These are phyloP conservation scores for Amorpha juglandis DNA, from an alignment of 2,888 invertebrate species.

Conservation along the genomic window DNA sequence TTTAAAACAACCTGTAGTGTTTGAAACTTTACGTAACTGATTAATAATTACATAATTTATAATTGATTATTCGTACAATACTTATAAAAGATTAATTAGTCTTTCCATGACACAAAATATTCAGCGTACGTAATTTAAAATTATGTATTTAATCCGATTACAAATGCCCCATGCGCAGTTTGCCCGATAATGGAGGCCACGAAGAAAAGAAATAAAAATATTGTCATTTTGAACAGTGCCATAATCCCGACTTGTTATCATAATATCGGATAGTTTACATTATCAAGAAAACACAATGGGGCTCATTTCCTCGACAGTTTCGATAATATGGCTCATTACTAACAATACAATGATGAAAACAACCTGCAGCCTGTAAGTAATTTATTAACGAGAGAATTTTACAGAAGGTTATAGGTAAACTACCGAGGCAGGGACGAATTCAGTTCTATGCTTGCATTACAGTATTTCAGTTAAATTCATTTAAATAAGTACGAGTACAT, in stretches of 20 bases:
- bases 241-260: conserved; percentile 56
- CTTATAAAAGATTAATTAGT: too few species aligned
- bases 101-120: too few species aligned
- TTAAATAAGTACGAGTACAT: too few species aligned
- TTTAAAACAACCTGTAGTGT: too few species aligned
- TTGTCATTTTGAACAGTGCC: conserved; percentile 31
- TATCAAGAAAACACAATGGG: conserved; percentile 63
- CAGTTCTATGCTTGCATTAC: background rate
- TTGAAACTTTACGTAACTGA: too few species aligned
- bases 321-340: conserved; percentile 56
- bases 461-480: background rate
- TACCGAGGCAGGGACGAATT: conserved; percentile 21
- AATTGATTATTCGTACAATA: too few species aligned
- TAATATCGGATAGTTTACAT: conserved; percentile 60
- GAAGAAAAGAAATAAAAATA: conserved; percentile 32
- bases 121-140: too few species aligned
- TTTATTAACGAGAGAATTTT: conserved; percentile 42
- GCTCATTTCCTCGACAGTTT: conserved; percentile 62
- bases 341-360: conserved; percentile 55
- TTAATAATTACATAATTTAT: too few species aligned
- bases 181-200: background rate
- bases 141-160: background rate
- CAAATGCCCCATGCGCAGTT: background rate
- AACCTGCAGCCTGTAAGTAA: conserved; percentile 42
- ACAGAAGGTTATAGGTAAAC: conserved; percentile 36